Evolutionary conservation across 2,797 vertebrate species (phyloP).

Genomic region (Microctenopoma steveboyesi): DNA sequence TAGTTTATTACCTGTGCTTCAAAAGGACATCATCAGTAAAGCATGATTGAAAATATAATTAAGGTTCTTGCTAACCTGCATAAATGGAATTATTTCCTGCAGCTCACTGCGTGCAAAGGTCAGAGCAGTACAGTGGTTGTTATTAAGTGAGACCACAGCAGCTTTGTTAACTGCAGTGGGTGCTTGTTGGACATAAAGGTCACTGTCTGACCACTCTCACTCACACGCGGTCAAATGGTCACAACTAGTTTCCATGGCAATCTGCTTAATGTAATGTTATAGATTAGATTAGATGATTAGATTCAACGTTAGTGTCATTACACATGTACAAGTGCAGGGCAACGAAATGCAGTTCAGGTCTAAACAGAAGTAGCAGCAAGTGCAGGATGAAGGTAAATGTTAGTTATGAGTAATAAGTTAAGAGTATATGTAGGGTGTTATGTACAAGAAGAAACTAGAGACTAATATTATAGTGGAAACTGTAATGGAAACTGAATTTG

Average conservation of each 20-base stretch:
- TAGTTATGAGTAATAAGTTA: too few species aligned
- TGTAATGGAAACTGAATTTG: neutral
- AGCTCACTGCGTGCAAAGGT: conserved; percentile 26
- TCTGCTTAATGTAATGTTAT: conserved; percentile 15
- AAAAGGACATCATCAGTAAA: conserved; percentile 14
- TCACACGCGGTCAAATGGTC: neutral
- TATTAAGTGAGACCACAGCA: conserved; percentile 20
- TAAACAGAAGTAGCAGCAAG: too few species aligned
- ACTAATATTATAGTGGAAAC: neutral
- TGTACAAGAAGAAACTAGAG: too few species aligned
- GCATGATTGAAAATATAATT: conserved; percentile 23
- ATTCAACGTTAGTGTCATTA: too few species aligned
- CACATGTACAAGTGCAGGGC: too few species aligned
- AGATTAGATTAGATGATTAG: neutral
- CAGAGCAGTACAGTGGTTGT: conserved; percentile 10
- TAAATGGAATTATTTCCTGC: conserved; percentile 17
- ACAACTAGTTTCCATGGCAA: conserved; percentile 41
- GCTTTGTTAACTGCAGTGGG: conserved; percentile 24
- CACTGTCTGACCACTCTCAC: conserved; percentile 12
- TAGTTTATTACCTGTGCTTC: conserved; percentile 18
- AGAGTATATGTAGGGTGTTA: too few species aligned
- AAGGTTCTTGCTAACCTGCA: conserved; percentile 18
- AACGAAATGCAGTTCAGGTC: too few species aligned
- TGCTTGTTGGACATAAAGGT: conserved; percentile 28
- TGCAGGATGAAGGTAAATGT: too few species aligned